Conservation (phyloP, 2,888 invertebrate genomes). For the Abrostola tripartita region DNA sequence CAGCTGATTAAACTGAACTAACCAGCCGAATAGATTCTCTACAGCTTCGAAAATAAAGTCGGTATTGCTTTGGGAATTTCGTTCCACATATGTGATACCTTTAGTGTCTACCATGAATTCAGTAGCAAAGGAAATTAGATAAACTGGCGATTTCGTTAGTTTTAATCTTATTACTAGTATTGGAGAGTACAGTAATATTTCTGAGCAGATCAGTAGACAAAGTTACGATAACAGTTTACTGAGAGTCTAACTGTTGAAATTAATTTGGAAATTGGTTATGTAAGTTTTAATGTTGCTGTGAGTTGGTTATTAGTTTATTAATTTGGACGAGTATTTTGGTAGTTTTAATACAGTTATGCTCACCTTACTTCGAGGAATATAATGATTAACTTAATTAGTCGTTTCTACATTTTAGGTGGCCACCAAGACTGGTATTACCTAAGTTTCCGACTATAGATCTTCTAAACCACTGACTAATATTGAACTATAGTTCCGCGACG, state of each 20-base stretch:
- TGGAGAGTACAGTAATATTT: constrained; percentile 44
- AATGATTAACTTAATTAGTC: no score
- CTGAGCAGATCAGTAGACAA: constrained; percentile 33
- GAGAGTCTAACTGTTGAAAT: constrained; percentile 18
- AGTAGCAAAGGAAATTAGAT: constrained; percentile 56
- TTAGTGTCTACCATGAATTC: constrained; percentile 56
- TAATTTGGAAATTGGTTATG: constrained; percentile 26
- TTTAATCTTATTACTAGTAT: constrained; percentile 46
- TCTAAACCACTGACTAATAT: no score
- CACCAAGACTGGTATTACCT: no score
- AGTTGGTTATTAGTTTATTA: constrained; percentile 17
- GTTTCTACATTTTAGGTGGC: no score
- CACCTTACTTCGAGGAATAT: not conserved
- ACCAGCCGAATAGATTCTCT: constrained; percentile 34
- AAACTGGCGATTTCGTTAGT: constrained; percentile 49
- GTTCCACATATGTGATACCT: constrained; percentile 47
- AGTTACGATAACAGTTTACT: constrained; percentile 18
- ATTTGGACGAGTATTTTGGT: constrained; percentile 4
- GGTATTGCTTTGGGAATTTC: constrained; percentile 17
- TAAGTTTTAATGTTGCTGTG: constrained; percentile 27
- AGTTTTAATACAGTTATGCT: constrained; percentile 21
- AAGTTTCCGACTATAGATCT: no score
- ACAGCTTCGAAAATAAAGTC: constrained; percentile 25
- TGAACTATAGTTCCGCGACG: no score
- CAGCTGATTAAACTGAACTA: constrained; percentile 56